These are phyloP conservation scores for Tragopan temminckii DNA, from an alignment of 2,797 vertebrate genomes.

Conservation along the genomic window DNA sequence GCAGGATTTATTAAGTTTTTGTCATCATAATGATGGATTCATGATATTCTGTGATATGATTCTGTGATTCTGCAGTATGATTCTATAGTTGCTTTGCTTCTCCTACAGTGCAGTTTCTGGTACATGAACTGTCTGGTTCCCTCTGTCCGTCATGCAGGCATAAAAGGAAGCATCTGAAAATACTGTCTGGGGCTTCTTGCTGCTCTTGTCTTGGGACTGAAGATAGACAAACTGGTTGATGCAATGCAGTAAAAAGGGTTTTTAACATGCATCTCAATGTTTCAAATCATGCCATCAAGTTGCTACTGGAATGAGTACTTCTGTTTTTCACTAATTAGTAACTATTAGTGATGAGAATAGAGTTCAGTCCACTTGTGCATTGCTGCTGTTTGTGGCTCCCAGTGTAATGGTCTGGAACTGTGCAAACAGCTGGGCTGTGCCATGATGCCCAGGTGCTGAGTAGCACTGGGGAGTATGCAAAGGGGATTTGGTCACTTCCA, in stretches of 20 bases:
- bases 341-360: not conserved
- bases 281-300: not conserved
- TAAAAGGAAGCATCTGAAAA: not conserved
- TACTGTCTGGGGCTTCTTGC: not conserved
- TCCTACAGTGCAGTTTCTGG: accelerated
- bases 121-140: not conserved
- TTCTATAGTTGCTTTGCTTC: not conserved
- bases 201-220: accelerated
- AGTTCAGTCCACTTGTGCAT: not conserved
- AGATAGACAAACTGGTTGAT: not conserved
- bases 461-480: not conserved
- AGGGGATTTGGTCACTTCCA: accelerated
- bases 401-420: not conserved
- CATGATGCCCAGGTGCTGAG: accelerated
- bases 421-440: not conserved
- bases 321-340: not conserved
- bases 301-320: not conserved
- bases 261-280: not conserved
- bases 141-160: accelerated
- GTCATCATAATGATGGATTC: not conserved
- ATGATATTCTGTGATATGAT: no score
- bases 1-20: not conserved
- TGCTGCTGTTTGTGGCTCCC: not conserved
- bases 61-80: no score
- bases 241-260: not conserved